Evolutionary conservation across 2,113 vertebrate species (phyloP).

Genomic region (Sinocyclocheilus anshuiensis): DNA sequence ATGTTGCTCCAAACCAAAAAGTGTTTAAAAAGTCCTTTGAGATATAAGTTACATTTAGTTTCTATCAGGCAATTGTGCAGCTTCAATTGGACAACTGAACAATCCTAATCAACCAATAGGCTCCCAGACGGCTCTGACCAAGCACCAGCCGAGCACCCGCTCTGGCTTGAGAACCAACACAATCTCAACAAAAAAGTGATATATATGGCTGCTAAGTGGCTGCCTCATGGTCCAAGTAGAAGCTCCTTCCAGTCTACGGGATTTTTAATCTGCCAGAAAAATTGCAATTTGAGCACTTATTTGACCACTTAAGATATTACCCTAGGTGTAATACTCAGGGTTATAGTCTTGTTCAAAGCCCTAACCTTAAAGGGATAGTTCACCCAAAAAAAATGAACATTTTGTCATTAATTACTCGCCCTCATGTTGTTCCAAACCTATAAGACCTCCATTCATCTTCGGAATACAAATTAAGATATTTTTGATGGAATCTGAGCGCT

Average conservation of each 20-base stretch:
- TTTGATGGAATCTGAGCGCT: too few relatives aligned
- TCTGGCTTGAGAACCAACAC: not conserved
- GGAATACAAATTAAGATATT: too few relatives aligned
- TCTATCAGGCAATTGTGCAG: not conserved
- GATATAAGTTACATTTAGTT: not conserved
- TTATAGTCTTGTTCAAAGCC: not conserved
- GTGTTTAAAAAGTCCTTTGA: not conserved
- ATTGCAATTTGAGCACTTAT: not conserved
- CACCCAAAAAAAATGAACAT: too few relatives aligned
- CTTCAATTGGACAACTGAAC: not conserved
- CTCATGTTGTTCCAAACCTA: too few relatives aligned
- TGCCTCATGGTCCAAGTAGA: not conserved
- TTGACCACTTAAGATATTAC: not conserved
- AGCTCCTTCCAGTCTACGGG: not conserved
- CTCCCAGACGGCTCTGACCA: not conserved
- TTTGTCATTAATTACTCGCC: too few relatives aligned
- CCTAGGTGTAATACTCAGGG: not conserved
- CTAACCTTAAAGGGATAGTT: not conserved
- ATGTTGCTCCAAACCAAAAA: not conserved
- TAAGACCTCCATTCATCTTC: too few relatives aligned
- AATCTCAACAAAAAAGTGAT: not conserved
- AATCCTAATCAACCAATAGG: not conserved
- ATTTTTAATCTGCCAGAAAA: not conserved
- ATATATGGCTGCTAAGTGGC: not conserved
- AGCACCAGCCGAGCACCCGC: not conserved